Base-by-base conservation (phyloP, 2,888 invertebrate genomes). In the Nysson spinosus region DNA sequence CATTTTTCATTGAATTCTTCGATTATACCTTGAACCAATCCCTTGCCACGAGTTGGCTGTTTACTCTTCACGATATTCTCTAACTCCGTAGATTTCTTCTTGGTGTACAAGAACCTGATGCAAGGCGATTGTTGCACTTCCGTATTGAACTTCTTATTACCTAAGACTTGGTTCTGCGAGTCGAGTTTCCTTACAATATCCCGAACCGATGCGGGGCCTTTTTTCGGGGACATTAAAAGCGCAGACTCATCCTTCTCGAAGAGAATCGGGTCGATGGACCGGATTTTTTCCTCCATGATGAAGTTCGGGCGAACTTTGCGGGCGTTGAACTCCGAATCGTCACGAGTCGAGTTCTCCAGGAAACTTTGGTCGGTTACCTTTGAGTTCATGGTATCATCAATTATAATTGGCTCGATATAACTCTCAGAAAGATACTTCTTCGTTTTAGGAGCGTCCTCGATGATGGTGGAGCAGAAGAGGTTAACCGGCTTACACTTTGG, bases 21-120 rank as follows among this genome's bases (percentile, higher is more conserved):
- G 51, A 82, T 75, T 4, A 79, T 78, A 0, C 68, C 74, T 9
- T 61, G 65, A 1, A 83, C 67, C 12, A 78, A 20, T 19, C 70
- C 66, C 11, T 49, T 71, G 2, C 51, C 49, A 0, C 32, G 5
- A 0, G 6, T 4, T 3, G 32, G 14, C 17, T 65, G 50, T 3
- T 57, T 54, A 1, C 3, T 56, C 19, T 71, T 69, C 0, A 81
- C 68, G 7, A 79, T 64, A 0, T 56, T 63, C 47, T 78, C 75
- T 19, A 73, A 52, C 2, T 60, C 68, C 5, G 64, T 62, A 0
- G 82, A 77, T 24, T 81, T 83, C 7, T 50, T 75, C 7, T 12
- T 32, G 0, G 75, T 66, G 1, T 22, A 37, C 28, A 76, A 44
- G 42, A 72, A 77, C n/a, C 46, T 54, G 1, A 20, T 28, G 17